Conservation (phyloP, 2,113 vertebrate species). For the Stigmatopora argus region DNA sequence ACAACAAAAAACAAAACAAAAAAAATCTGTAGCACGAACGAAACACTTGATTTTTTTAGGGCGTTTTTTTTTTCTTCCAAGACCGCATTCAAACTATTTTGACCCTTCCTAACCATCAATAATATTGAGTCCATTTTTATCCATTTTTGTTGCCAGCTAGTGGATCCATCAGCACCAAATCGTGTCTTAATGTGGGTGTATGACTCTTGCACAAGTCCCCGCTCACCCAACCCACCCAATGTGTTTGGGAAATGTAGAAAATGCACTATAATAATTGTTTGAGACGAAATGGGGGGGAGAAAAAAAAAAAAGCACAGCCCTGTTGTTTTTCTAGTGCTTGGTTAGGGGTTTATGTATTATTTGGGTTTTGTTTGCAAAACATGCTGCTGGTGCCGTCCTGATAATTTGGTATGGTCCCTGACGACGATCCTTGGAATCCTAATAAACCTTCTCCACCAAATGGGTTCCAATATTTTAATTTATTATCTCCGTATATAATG, state of each 20-base stretch:
- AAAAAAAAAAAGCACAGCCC: constrained; percentile 45
- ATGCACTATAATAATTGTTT: constrained; percentile 59
- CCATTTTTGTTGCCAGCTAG: constrained; percentile 35
- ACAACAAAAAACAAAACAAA: background rate
- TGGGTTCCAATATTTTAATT: background rate
- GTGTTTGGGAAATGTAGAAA: constrained; percentile 48
- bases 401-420: constrained; percentile 54
- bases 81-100: background rate
- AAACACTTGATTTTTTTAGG: constrained; percentile 4
- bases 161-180: constrained; percentile 61
- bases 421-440: constrained; percentile 54
- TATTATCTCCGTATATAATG: too few species aligned
- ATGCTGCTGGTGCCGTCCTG: constrained; percentile 62
- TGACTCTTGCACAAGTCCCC: constrained; percentile 64
- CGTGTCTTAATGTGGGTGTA: constrained; percentile 68
- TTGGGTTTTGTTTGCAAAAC: constrained; percentile 43
- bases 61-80: background rate
- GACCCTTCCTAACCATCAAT: constrained; percentile 36
- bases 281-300: constrained; percentile 5
- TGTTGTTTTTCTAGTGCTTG: constrained; percentile 50
- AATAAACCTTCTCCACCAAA: constrained; percentile 60
- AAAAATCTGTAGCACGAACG: constrained; percentile 55
- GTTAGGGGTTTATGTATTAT: constrained; percentile 48
- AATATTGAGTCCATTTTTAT: constrained; percentile 38
- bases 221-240: constrained; percentile 33